A percentile compares a stretch with the other conserved stretches of the same genome.
These are phyloP conservation scores for Daboia siamensis DNA, from an alignment of 2,113 vertebrate species.

Conservation along the genomic window DNA sequence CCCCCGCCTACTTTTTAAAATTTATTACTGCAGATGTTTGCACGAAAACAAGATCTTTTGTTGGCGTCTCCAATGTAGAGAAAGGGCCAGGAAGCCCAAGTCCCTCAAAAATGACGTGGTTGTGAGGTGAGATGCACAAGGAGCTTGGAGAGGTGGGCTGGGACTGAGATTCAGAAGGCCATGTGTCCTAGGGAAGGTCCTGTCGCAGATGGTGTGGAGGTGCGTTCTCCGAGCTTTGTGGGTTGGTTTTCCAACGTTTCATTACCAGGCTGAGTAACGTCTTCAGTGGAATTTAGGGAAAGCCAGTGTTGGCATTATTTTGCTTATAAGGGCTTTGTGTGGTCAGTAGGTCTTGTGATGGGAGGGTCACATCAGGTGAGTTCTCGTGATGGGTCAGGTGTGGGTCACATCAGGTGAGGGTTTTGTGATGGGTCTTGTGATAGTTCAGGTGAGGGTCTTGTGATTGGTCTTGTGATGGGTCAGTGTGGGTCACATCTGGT, in stretches of 20 bases:
- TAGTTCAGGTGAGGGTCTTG: no score
- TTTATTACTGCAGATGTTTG: constrained; percentile 23
- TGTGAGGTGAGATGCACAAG: not conserved
- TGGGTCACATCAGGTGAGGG: no score
- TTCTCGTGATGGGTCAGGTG: no score
- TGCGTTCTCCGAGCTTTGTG: not conserved
- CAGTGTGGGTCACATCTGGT: not conserved
- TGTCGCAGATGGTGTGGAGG: not conserved
- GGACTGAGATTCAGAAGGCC: not conserved
- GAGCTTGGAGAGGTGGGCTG: not conserved
- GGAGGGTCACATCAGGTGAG: not conserved
- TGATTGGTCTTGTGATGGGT: not conserved
- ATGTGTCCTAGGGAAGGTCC: not conserved
- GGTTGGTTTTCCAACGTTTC: not conserved
- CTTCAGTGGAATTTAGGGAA: not conserved
- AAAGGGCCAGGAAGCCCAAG: not conserved
- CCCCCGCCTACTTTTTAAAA: not conserved
- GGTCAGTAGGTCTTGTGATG: not conserved
- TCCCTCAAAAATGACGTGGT: not conserved
- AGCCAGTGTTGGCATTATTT: no score
- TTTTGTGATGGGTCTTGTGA: no score
- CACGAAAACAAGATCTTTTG: constrained; percentile 5
- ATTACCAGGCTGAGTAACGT: not conserved
- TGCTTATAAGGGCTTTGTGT: not conserved
- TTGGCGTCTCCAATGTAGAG: not conserved